A percentile compares a stretch with the other conserved stretches of the same genome.
Conservation (phyloP, 2,888 invertebrate species). For the Galeopsomyia nigrocyanea region DNA sequence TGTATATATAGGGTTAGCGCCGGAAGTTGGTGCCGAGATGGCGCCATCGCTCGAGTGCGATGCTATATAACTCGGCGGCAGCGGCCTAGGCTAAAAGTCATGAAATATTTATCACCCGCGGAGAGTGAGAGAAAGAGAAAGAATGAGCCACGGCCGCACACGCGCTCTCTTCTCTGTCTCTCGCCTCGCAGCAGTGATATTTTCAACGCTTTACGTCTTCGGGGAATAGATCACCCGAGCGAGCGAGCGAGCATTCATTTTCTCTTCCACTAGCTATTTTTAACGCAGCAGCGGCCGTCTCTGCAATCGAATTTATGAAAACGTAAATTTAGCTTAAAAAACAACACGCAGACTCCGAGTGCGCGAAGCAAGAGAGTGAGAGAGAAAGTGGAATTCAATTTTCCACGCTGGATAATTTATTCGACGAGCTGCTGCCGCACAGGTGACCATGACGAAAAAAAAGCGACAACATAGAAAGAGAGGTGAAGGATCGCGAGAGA, state of each 20-base stretch:
- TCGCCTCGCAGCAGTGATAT: neutral
- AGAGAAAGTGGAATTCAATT: neutral
- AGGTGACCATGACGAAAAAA: neutral
- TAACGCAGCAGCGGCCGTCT: too few relatives aligned
- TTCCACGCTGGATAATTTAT: slow-evolving; percentile 15
- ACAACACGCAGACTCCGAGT: too few relatives aligned
- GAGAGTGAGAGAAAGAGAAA: neutral
- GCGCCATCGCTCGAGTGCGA: slow-evolving; percentile 15
- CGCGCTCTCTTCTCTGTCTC: slow-evolving; percentile 22
- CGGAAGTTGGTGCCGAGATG: slow-evolving; percentile 28
- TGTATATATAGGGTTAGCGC: slow-evolving; percentile 5
- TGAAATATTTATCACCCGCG: slow-evolving; percentile 35
- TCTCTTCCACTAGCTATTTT: neutral
- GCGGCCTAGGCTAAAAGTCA: slow-evolving; percentile 1
- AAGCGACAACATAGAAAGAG: neutral
- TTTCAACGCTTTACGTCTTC: neutral
- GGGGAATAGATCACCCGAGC: neutral
- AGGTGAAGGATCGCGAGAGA: neutral
- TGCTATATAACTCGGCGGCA: neutral
- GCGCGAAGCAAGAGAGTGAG: too few relatives aligned
- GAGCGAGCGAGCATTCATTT: neutral
- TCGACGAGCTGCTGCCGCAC: slow-evolving; percentile 8
- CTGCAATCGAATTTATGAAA: too few relatives aligned
- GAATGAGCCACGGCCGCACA: neutral
- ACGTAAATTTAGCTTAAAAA: too few relatives aligned